A percentile compares a stretch with the other conserved stretches of the same genome.
These are phyloP conservation scores for Colletes latitarsis DNA, from an alignment of 1,140 invertebrate genomes.

Conservation along the genomic window DNA sequence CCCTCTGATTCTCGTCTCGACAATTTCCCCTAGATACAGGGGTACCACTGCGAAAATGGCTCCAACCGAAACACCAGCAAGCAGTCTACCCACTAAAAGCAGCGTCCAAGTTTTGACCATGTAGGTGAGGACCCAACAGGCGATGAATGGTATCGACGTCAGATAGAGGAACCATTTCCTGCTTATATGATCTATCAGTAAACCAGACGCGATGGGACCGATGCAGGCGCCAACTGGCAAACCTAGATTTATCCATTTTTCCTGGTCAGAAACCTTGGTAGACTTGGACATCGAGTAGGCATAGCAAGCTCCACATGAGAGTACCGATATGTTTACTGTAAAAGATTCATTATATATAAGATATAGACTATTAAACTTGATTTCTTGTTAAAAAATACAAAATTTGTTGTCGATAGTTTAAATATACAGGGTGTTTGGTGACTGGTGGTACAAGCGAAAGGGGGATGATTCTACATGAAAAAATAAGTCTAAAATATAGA, in stretches of 20 bases:
- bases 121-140: constrained; percentile 84
- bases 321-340: constrained; percentile 20
- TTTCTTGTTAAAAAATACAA: no score
- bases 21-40: constrained; percentile 84
- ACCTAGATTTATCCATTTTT: constrained; percentile 4
- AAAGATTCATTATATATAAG: neutral
- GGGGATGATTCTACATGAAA: no score
- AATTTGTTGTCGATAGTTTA: no score
- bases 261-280: neutral
- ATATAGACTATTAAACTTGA: no score
- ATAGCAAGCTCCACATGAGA: neutral
- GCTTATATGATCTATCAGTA: constrained; percentile 81
- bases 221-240: constrained; percentile 62
- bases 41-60: constrained; percentile 83
- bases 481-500: no score
- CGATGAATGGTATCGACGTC: constrained; percentile 82
- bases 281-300: no score
- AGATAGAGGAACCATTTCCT: constrained; percentile 84
- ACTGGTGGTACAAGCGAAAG: no score
- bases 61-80: constrained; percentile 85
- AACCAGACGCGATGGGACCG: constrained; percentile 65
- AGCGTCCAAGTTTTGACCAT: constrained; percentile 76
- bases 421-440: no score
- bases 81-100: constrained; percentile 80
- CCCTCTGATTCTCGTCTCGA: constrained; percentile 84